Base-by-base conservation (phyloP, 1,140 invertebrate species). In the Coptotermes formosanus region DNA sequence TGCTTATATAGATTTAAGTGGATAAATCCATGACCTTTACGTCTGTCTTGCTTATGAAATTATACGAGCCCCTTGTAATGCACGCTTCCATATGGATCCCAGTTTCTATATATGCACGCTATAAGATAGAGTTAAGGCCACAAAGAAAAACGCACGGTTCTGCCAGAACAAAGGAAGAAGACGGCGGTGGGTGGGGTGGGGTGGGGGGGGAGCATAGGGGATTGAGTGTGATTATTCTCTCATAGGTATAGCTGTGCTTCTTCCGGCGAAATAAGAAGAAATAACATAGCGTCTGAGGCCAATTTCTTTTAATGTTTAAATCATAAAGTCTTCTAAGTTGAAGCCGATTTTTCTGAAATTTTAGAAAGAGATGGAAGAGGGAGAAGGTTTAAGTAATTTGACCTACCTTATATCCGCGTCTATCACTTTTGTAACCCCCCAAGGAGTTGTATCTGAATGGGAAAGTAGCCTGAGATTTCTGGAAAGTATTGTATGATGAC, bases 41-140 rank as follows among this genome's bases (percentile, higher is more conserved):
- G 64, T 75, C 64, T 75, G 64, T 75, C n/a, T 75, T 75, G 64
- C 64, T 75, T 75, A 75, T 75, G 64, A 75, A 25, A 75, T 75
- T 30, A 75, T 30, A n/a, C 8, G n/a, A 75, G 25, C 14, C 25
- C 9, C 25, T 75, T 75, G 64, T 75, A n/a, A 30, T 30, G 64
- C 64, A 75, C 16, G 64, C 64, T 75, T 75, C 64, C 25, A 75
- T 75, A 75, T 75, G n/a, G 64, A 75, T 75, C 64, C n/a, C 16
- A 30, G 25, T 75, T 25, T 2, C 64, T 30, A 30, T 75, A 75
- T 75, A 75, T 30, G 64, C 64, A 75, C 64, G 64, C 64, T 25
- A 75, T 75, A 75, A 75, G 64, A 75, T 75, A 25, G 64, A 75
- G 64, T 30, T 75, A 2, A 75, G 64, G 14, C n/a, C 64, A 75